Base-by-base conservation (phyloP, 2,888 invertebrate species). In the Melinopterus prodromus region DNA sequence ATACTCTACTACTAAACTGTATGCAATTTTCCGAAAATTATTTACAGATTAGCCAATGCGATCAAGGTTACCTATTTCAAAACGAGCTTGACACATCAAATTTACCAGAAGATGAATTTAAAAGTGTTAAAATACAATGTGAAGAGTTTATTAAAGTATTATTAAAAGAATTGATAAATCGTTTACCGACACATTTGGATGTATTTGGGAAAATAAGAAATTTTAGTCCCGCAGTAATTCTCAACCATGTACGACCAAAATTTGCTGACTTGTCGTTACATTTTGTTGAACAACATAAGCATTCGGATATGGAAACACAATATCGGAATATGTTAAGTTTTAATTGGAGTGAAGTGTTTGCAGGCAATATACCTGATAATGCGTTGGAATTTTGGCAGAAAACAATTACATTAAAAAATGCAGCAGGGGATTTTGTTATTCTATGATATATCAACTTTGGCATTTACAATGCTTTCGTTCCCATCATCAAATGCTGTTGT, bases 21-120 rank as follows among this genome's bases (percentile, higher is more conserved):
- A 15, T 76, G 69, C 36, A 76, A 38, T 69, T 15, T 15, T 12
- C n/a, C 6, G 15, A 76, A 37, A 76, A 76, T 53, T 76, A 15
- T 37, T 72, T 72, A 16, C 15, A 16, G 16, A 72, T 16, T 6
- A 16, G 16, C 16, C 12, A 15, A 26, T 14, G 15, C 35, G 72
- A 72, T 72, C 12, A 15, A 14, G 72, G 72, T n/a, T 72, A 72
- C 16, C 15, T 15, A 72, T 72, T 72, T 16, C 15, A 16, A 6
- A 6, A 15, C 4, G 16, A 7, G 12, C 5, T 14, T 15, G 6
- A 16, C 12, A 16, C 2, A 15, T 15, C 16, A 3, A 72, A 7
- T 6, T 72, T 72, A 5, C 16, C 72, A 72, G 3, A 6, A 38
- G 76, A 76, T 15, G 38, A 76, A 37, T 37, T 15, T 15, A 6